A percentile compares a stretch with the other conserved stretches of the same genome.
phyloP scores from a whole-genome alignment of 2,888 invertebrate species.

The Sinelater perroti region DNA sequence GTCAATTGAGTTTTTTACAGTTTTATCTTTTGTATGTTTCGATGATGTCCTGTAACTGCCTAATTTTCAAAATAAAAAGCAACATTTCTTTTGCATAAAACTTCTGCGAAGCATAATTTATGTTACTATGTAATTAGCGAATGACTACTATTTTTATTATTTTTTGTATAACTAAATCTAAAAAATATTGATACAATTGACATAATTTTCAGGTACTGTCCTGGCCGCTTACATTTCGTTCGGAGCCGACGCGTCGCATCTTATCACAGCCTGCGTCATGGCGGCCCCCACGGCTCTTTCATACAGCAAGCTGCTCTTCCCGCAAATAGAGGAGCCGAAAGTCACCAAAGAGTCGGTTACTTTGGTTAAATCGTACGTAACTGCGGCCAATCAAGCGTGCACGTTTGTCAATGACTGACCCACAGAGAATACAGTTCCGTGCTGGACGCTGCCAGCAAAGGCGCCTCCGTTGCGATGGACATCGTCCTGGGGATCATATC shows the following conservation, averaged over 20 bases:
- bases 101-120: too few relatives aligned
- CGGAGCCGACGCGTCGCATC: slow-evolving; percentile 86
- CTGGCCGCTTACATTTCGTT: slow-evolving; percentile 92
- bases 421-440: slow-evolving; percentile 82
- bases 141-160: too few relatives aligned
- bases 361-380: slow-evolving; percentile 73
- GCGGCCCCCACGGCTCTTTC: slow-evolving; percentile 94
- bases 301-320: slow-evolving; percentile 88
- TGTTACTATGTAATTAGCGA: too few relatives aligned
- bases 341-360: slow-evolving; percentile 81
- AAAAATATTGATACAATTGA: too few relatives aligned
- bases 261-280: slow-evolving; percentile 95
- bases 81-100: too few relatives aligned
- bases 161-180: too few relatives aligned
- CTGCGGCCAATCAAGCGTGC: background rate
- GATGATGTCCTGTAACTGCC: too few relatives aligned
- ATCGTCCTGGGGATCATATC: slow-evolving; percentile 88
- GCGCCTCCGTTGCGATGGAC: slow-evolving; percentile 82
- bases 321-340: slow-evolving; percentile 84
- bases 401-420: slow-evolving; percentile 24
- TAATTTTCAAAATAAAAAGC: too few relatives aligned
- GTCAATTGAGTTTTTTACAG: too few relatives aligned
- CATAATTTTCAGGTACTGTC: slow-evolving; percentile 83
- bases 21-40: too few relatives aligned
- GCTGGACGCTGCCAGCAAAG: slow-evolving; percentile 90